Percentiles rank a stretch among this genome's conserved stretches.
These are phyloP conservation scores for Plebejus melissa DNA, from an alignment of 2,888 invertebrate genomes.

Conservation along the genomic window DNA sequence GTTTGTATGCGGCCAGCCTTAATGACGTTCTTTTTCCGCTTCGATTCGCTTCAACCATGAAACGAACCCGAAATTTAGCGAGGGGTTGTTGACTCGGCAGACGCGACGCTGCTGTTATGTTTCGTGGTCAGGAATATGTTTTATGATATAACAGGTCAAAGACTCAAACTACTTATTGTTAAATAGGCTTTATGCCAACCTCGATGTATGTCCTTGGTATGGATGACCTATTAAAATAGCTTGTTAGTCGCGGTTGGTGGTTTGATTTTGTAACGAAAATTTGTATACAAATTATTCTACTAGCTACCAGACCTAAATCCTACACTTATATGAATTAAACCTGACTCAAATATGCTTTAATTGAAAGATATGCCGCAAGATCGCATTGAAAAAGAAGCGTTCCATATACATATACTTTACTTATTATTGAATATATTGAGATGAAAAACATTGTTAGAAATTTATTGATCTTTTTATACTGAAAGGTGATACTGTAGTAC, in stretches of 20 bases:
- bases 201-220: neutral
- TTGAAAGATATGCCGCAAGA: no score
- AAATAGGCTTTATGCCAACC: neutral
- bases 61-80: constrained; percentile 23
- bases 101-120: neutral
- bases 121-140: neutral
- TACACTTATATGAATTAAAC: no score
- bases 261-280: neutral
- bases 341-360: no score
- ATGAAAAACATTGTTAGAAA: neutral
- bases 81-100: constrained; percentile 14
- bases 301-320: neutral
- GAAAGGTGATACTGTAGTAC: neutral
- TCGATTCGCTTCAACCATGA: constrained; percentile 17
- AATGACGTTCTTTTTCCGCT: constrained; percentile 23
- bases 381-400: neutral
- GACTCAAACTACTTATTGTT: no score
- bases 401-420: neutral
- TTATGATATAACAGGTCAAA: no score
- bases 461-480: neutral
- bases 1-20: neutral
- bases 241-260: neutral
- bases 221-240: neutral
- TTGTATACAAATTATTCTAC: neutral
- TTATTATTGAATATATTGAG: neutral